Percentiles rank a stretch among this genome's conserved stretches.
Conservation (phyloP, 2,888 invertebrate species). For the Platerodrilus igneus region DNA sequence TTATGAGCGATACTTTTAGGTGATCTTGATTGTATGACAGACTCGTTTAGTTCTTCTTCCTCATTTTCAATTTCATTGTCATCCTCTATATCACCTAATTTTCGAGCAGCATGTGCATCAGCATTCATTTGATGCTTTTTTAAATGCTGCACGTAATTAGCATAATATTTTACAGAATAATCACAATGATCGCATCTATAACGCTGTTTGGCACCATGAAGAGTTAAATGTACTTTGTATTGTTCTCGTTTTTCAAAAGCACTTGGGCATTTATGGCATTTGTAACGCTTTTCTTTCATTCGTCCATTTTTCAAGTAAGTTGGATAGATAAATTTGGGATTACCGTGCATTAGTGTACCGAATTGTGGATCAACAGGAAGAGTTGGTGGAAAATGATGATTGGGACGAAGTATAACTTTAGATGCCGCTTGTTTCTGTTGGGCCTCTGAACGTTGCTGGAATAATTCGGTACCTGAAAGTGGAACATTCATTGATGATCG, state of each 20-base stretch:
- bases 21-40: constrained; percentile 14
- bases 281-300: constrained; percentile 71
- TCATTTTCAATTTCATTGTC: constrained; percentile 40
- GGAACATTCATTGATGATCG: constrained; percentile 50
- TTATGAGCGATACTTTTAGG: constrained; percentile 36
- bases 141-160: constrained; percentile 77
- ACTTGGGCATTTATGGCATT: constrained; percentile 82
- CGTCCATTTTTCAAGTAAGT: constrained; percentile 70
- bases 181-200: constrained; percentile 82
- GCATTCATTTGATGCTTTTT: constrained; percentile 72
- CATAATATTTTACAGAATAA: constrained; percentile 83
- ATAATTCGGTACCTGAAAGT: constrained; percentile 62
- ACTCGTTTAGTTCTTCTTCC: constrained; percentile 29
- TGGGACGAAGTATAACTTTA: constrained; percentile 52
- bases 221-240: constrained; percentile 73
- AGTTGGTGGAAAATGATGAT: constrained; percentile 50
- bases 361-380: constrained; percentile 63
- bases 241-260: constrained; percentile 83
- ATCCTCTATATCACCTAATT: constrained; percentile 37
- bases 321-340: constrained; percentile 72
- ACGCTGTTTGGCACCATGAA: constrained; percentile 79
- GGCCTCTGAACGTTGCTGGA: constrained; percentile 59
- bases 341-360: constrained; percentile 65
- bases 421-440: constrained; percentile 49
- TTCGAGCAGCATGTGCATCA: constrained; percentile 59